Evolutionary conservation across 2,888 invertebrate genomes (phyloP).

Genomic region (Cistogaster globosa): DNA sequence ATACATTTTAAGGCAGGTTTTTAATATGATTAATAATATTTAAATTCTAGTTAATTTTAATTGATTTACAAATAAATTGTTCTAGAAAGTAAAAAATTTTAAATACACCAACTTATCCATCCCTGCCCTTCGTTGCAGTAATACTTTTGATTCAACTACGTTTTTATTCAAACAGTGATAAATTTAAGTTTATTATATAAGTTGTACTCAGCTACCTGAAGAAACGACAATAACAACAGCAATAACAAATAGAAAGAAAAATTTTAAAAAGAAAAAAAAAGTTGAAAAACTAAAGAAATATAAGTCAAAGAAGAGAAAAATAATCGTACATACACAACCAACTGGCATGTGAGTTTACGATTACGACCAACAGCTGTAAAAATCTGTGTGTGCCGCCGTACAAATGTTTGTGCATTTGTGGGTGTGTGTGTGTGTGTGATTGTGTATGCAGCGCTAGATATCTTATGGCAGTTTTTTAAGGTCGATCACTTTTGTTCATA

Average conservation of each 20-base stretch:
- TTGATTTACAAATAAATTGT: no score
- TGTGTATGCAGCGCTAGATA: constrained; percentile 35
- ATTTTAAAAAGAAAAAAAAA: not conserved
- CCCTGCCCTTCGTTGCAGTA: not conserved
- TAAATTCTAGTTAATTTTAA: no score
- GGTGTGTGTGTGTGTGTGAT: constrained; percentile 21
- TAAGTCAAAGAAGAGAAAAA: constrained; percentile 53
- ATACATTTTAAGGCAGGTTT: no score
- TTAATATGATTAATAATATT: no score
- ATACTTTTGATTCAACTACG: constrained; percentile 12
- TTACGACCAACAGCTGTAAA: constrained; percentile 55
- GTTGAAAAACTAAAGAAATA: constrained; percentile 50
- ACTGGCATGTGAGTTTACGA: constrained; percentile 49
- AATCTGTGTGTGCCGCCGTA: constrained; percentile 7
- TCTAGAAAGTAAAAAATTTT: not conserved
- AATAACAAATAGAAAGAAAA: not conserved
- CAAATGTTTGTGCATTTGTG: constrained; percentile 12
- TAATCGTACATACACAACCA: constrained; percentile 31
- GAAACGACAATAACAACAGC: constrained; percentile 33
- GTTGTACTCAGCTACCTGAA: constrained; percentile 62
- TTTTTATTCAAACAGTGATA: constrained; percentile 35
- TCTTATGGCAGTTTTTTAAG: constrained; percentile 63
- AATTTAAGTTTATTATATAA: constrained; percentile 65
- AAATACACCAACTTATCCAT: constrained; percentile 11
- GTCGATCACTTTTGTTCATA: constrained; percentile 68